These are phyloP conservation scores for Lacerta viridis DNA, from an alignment of 2,797 vertebrate species.

Conservation along the genomic window DNA sequence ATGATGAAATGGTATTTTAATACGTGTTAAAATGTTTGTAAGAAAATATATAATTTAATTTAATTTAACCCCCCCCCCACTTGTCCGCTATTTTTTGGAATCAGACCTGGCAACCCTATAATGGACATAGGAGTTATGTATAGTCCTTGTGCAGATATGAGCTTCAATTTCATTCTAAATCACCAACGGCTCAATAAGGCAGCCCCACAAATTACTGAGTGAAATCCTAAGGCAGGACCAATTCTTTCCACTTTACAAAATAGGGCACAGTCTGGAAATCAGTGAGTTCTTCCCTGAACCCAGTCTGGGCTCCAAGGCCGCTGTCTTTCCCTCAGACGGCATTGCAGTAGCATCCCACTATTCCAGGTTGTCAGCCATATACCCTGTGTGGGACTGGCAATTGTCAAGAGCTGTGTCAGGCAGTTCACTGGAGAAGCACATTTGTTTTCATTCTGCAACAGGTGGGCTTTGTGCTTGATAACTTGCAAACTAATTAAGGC, in stretches of 20 bases:
- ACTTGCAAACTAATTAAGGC: slow-evolving; percentile 68
- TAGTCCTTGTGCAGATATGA: background rate
- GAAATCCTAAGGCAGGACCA: background rate
- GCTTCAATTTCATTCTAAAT: background rate
- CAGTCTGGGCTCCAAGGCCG: too few species aligned
- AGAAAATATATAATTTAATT: too few species aligned
- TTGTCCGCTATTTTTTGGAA: too few species aligned
- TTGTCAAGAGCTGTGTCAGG: background rate
- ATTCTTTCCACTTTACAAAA: background rate
- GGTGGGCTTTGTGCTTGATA: slow-evolving; percentile 62
- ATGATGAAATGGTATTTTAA: too few species aligned
- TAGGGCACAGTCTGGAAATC: background rate
- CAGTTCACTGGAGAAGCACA: background rate
- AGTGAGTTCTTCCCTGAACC: background rate
- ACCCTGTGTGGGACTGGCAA: background rate
- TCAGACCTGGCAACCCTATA: background rate
- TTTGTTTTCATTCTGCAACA: slow-evolving; percentile 27
- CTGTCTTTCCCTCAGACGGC: background rate
- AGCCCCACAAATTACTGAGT: slow-evolving; percentile 29
- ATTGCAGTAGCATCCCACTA: background rate
- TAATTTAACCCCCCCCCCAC: too few species aligned
- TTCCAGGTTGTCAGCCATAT: background rate
- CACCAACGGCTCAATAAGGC: slow-evolving; percentile 37
- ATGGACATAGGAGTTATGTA: background rate
- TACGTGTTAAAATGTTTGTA: too few species aligned